Evolutionary conservation across 1,140 invertebrate genomes (phyloP).

Genomic region (Ephestia elutella): DNA sequence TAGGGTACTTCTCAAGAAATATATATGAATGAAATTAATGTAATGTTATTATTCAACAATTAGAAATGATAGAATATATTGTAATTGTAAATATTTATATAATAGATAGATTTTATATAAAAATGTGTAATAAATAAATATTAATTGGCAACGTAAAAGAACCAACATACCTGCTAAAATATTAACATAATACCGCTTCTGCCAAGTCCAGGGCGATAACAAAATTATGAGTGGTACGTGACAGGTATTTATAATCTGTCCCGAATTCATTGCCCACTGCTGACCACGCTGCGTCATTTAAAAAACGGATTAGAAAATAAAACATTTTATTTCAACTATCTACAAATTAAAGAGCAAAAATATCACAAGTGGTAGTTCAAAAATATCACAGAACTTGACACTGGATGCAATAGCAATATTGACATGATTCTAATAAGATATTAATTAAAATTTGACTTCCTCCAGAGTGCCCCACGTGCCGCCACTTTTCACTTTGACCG

Average conservation of each 20-base stretch:
- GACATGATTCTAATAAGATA: constrained; percentile 9
- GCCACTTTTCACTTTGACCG: constrained; percentile 90
- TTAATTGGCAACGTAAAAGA: background rate
- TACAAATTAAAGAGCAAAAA: background rate
- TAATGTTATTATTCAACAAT: no score
- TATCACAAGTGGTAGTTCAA: constrained; percentile 8
- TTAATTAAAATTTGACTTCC: constrained; percentile 53
- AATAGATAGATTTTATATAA: no score
- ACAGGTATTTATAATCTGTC: background rate
- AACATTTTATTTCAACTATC: background rate
- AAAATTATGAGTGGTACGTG: background rate
- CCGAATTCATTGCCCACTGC: background rate
- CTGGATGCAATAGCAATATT: background rate
- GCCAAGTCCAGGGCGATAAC: background rate
- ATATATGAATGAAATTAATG: no score
- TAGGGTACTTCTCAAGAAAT: no score
- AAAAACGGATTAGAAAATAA: background rate
- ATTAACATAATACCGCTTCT: background rate
- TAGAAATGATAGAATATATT: no score
- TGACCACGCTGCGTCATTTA: background rate
- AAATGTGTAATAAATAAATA: no score
- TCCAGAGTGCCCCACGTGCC: constrained; percentile 84
- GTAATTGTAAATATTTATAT: no score
- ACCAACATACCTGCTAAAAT: background rate
- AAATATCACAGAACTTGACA: constrained; percentile 33